These are phyloP conservation scores for Mimumesa dahlbomi DNA, from an alignment of 2,888 invertebrate genomes.

Conservation along the genomic window DNA sequence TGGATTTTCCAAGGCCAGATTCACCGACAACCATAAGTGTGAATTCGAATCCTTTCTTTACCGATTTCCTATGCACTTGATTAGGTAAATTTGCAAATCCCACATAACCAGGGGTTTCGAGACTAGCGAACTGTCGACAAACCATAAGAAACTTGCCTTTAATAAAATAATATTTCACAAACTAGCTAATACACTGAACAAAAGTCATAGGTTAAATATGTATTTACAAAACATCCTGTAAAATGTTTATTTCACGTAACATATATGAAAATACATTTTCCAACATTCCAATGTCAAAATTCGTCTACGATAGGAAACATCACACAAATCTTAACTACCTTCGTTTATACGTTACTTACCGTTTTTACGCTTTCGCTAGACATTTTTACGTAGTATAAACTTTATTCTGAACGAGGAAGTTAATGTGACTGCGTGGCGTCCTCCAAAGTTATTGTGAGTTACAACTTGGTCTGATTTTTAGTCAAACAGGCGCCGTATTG, in stretches of 20 bases:
- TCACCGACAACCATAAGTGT: conserved; percentile 97
- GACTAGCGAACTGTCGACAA: conserved; percentile 88
- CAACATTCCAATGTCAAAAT: too few species aligned
- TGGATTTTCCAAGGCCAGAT: conserved; percentile 96
- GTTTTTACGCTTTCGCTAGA: conserved; percentile 78
- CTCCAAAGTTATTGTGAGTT: conserved; percentile 14
- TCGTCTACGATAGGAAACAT: too few species aligned
- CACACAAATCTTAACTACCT: too few species aligned
- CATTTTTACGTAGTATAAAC: conserved; percentile 58
- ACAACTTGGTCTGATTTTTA: conserved; percentile 36
- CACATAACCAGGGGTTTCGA: conserved; percentile 93
- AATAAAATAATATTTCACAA: too few species aligned
- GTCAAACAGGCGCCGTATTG: conserved; percentile 31
- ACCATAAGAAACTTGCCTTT: conserved; percentile 40
- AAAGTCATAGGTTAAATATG: too few species aligned
- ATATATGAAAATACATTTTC: neutral
- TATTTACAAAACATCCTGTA: too few species aligned
- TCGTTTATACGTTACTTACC: conserved; percentile 63
- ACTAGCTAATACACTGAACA: too few species aligned
- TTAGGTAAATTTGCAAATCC: conserved; percentile 98
- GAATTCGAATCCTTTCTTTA: conserved; percentile 98
- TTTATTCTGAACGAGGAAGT: conserved; percentile 1
- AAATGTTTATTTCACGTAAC: neutral
- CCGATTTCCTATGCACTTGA: conserved; percentile 97
- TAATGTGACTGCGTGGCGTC: conserved; percentile 8